A percentile compares a stretch with the other conserved stretches of the same genome.
Evolutionary conservation across 2,888 invertebrate genomes (phyloP).

Genomic region (Sesia bembeciformis): DNA sequence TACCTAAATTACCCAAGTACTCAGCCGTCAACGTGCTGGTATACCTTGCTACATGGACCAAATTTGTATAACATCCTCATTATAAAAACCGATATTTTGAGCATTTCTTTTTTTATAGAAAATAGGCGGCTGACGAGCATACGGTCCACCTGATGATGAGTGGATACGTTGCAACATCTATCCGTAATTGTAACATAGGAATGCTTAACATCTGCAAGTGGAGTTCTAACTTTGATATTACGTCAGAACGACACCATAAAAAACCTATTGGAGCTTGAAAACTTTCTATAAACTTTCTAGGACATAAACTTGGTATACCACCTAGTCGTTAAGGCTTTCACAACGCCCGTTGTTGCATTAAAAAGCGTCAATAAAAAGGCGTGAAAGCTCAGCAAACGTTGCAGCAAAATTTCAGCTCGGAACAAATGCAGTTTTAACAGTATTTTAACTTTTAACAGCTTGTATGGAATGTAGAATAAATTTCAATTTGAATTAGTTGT

Average conservation of each 20-base stretch:
- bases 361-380: neutral
- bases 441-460: neutral
- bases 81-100: too few relatives aligned
- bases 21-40: too few relatives aligned
- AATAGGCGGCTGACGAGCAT: too few relatives aligned
- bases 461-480: neutral
- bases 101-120: too few relatives aligned
- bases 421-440: neutral
- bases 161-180: too few relatives aligned
- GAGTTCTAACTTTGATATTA: neutral
- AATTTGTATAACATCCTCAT: too few relatives aligned
- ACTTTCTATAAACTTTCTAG: neutral
- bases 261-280: neutral
- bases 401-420: neutral
- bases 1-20: too few relatives aligned
- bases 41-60: too few relatives aligned
- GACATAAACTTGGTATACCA: neutral
- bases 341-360: neutral
- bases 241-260: neutral
- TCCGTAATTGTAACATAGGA: too few relatives aligned
- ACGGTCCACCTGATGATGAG: too few relatives aligned
- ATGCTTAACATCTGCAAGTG: neutral
- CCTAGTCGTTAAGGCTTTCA: neutral
- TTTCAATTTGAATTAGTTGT: neutral
- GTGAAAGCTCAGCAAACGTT: neutral